These are phyloP conservation scores for Pseudomyrmex dendroicus DNA, from an alignment of 1,140 invertebrate genomes.

Conservation along the genomic window DNA sequence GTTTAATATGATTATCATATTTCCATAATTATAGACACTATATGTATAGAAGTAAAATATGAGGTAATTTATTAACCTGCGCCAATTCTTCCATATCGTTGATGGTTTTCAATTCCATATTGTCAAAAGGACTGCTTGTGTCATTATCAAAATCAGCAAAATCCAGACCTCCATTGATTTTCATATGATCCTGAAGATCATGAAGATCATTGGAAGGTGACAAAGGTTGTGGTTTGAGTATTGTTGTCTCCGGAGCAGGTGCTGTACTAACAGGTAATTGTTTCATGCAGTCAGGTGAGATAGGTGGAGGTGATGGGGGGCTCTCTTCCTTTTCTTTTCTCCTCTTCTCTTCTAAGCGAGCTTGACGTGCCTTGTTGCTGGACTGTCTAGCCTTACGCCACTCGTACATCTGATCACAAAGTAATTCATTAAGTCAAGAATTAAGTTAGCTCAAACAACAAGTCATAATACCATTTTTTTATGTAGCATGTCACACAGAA, in stretches of 20 bases:
- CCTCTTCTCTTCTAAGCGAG: conserved; percentile 86
- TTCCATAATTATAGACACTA: conserved; percentile 5
- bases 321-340: conserved; percentile 85
- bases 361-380: conserved; percentile 86
- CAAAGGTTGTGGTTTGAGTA: conserved; percentile 80
- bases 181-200: conserved; percentile 70
- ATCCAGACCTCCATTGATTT: conserved; percentile 85
- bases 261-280: conserved; percentile 85
- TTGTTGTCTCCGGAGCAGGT: conserved; percentile 78
- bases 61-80: conserved; percentile 84
- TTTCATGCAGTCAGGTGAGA: conserved; percentile 80
- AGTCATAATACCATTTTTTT: background rate
- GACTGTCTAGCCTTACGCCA: conserved; percentile 88
- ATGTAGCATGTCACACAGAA: background rate
- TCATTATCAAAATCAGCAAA: conserved; percentile 94
- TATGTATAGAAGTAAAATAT: background rate
- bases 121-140: conserved; percentile 95
- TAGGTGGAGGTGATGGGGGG: conserved; percentile 78
- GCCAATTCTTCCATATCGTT: conserved; percentile 95
- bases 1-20: background rate
- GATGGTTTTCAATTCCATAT: conserved; percentile 95
- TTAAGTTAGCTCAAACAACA: background rate
- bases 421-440: background rate
- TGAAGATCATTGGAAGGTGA: conserved; percentile 78
- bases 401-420: conserved; percentile 85